Base-by-base conservation (phyloP, 2,113 vertebrate species). In the Chunga burmeisteri region DNA sequence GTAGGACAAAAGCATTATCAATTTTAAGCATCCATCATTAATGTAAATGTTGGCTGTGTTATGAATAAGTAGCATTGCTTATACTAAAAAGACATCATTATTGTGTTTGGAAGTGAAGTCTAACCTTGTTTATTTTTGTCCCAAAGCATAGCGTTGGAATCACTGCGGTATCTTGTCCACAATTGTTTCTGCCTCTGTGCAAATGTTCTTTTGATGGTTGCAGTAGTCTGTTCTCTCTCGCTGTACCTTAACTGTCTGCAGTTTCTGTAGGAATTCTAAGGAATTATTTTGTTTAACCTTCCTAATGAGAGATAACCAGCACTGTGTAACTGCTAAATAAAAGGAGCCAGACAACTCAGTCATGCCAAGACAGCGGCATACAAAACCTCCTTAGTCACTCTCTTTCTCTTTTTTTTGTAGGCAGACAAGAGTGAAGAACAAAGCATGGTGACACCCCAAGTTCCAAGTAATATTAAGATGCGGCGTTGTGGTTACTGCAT, bases 401-500 rank as follows among this genome's bases (percentile, higher is more conserved):
- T 42, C 12, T 59, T 27, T 66, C 34, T 66, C 38, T 88, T 29
- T 38, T 38, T 89, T 96, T 98, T 95, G 84, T 95, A 98, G 78
- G 97, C 98, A 85, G 98, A 94, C 25, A 72, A 95, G 81, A 97
- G 92, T 7, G 98, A 99, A 90, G 99, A 99, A 85, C 98, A 98
- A 91, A 96, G 98, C 46, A 94, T 97, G 78, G 98, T 98, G 98
- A 97, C 96, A 25, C 97, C 98, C 7, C 97, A 97, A 36, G 77
- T 75, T 65, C 93, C 96, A 62, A 97, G 97, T 29, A 91, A 92
- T 3, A 16, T 98, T 38, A 92, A 98, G 13, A 98, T 98, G 77
- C 98, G 98, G 5, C 98, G 98, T 66, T 99, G 99, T 79, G 98
- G 99, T 47, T 98, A 98, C 97, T 99, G 99, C 94, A 88, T 99